phyloP scores from a whole-genome alignment of 2,888 invertebrate genomes.

The Ophion slaviceki region DNA sequence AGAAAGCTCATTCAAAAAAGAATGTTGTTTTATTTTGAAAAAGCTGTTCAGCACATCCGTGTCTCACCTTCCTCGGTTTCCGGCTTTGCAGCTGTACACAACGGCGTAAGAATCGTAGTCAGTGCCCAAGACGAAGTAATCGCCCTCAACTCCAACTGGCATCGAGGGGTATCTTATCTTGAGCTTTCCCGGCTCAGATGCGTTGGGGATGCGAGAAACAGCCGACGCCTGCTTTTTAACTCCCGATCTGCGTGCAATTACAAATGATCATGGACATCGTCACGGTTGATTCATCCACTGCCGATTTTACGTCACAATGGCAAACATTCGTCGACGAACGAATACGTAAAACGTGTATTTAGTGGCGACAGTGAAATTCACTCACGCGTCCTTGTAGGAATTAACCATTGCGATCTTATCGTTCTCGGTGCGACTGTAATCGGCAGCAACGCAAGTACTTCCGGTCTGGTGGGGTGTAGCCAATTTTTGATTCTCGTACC shows the following conservation, averaged over 20 bases:
- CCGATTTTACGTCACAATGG: not conserved
- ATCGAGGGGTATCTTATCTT: conserved; percentile 87
- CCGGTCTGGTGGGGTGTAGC: not conserved
- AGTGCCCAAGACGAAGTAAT: conserved; percentile 88
- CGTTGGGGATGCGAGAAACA: conserved; percentile 84
- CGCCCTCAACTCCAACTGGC: conserved; percentile 85
- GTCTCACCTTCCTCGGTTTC: not conserved
- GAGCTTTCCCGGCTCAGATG: conserved; percentile 85
- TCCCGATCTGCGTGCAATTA: conserved; percentile 84
- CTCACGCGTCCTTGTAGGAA: not conserved
- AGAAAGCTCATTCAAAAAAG: not conserved
- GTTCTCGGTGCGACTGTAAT: not conserved
- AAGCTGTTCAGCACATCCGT: not conserved
- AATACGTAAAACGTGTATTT: not conserved
- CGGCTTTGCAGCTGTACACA: conserved; percentile 85
- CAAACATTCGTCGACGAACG: not conserved
- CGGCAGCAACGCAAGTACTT: not conserved
- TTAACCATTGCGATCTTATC: not conserved
- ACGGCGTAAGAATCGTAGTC: conserved; percentile 87
- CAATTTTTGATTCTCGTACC: not conserved
- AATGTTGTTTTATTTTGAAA: not conserved
- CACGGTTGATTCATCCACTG: not conserved
- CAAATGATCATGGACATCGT: not conserved
- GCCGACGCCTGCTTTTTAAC: conserved; percentile 85
- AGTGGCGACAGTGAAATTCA: not conserved